A percentile compares a stretch with the other conserved stretches of the same genome.
Evolutionary conservation across 2,888 invertebrate genomes (phyloP).

Genomic region (Orthosia gothica): DNA sequence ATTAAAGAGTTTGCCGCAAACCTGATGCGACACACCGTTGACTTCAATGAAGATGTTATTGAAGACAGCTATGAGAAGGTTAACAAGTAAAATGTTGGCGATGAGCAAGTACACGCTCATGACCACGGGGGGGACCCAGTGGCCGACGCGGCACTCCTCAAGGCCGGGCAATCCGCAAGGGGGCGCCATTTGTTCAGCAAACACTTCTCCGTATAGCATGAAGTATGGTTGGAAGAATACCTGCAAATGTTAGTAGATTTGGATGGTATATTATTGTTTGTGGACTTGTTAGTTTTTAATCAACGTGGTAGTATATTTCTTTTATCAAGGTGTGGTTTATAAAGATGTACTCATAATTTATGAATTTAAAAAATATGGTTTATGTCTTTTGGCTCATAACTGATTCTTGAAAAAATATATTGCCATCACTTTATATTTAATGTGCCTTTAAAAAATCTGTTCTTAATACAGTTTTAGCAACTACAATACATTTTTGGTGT

Average conservation of each 20-base stretch:
- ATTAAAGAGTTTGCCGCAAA: constrained; percentile 87
- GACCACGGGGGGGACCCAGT: constrained; percentile 98
- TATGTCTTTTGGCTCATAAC: background rate
- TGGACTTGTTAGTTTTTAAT: constrained; percentile 48
- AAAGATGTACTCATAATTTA: background rate
- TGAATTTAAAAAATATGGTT: background rate
- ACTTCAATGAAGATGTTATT: constrained; percentile 99
- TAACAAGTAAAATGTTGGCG: constrained; percentile 99
- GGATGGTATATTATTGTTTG: constrained; percentile 40
- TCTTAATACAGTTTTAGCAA: background rate
- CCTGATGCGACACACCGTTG: constrained; percentile 98
- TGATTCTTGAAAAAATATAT: constrained; percentile 10
- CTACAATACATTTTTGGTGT: background rate
- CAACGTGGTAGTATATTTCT: background rate
- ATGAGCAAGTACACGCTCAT: constrained; percentile 99
- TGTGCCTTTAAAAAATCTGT: background rate
- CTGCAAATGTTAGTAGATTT: constrained; percentile 90
- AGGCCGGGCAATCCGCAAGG: constrained; percentile 95
- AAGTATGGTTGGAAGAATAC: constrained; percentile 99
- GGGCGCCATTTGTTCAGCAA: constrained; percentile 99
- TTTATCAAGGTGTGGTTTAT: background rate
- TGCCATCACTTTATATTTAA: background rate
- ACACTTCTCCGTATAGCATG: constrained; percentile 99
- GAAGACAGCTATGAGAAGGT: constrained; percentile 99
- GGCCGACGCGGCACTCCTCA: constrained; percentile 95